These are phyloP conservation scores for Solenopsis fugax DNA, from an alignment of 1,140 invertebrate genomes.

Conservation along the genomic window DNA sequence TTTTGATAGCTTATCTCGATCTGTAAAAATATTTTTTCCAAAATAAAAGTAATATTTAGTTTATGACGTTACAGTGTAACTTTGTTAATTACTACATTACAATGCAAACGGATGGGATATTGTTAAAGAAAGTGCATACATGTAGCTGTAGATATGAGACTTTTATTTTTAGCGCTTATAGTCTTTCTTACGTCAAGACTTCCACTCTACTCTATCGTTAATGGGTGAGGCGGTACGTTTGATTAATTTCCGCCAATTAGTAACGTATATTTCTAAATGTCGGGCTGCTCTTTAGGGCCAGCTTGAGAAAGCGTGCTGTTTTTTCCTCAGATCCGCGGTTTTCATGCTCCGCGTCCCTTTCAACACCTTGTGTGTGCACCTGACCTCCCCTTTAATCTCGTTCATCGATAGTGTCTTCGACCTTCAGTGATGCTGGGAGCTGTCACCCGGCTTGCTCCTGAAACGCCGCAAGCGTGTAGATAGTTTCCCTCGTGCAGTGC, in stretches of 20 bases:
- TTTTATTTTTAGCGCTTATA: conserved; percentile 2
- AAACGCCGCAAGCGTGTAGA: conserved; percentile 31
- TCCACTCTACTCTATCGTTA: background rate
- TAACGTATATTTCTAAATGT: conserved; percentile 36
- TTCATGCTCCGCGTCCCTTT: conserved; percentile 44
- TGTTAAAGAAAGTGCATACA: too few species aligned
- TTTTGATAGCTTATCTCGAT: conserved; percentile 19
- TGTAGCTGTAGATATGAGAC: background rate
- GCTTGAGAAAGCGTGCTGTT: background rate
- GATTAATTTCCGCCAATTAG: conserved; percentile 59
- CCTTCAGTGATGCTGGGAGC: conserved; percentile 41
- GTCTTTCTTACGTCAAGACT: background rate
- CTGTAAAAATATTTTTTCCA: conserved; percentile 1
- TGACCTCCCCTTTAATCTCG: conserved; percentile 60
- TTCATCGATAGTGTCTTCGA: conserved; percentile 58
- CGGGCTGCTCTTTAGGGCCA: conserved; percentile 36
- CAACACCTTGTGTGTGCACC: conserved; percentile 32
- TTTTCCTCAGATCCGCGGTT: conserved; percentile 17
- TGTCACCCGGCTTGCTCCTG: conserved; percentile 37
- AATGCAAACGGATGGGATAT: background rate
- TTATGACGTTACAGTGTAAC: background rate
- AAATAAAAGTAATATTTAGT: background rate
- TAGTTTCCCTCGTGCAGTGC: background rate
- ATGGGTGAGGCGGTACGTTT: conserved; percentile 34
- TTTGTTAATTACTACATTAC: conserved; percentile 7